Base-by-base conservation (phyloP, 1,140 invertebrate genomes). In the Zaprionus capensis region DNA sequence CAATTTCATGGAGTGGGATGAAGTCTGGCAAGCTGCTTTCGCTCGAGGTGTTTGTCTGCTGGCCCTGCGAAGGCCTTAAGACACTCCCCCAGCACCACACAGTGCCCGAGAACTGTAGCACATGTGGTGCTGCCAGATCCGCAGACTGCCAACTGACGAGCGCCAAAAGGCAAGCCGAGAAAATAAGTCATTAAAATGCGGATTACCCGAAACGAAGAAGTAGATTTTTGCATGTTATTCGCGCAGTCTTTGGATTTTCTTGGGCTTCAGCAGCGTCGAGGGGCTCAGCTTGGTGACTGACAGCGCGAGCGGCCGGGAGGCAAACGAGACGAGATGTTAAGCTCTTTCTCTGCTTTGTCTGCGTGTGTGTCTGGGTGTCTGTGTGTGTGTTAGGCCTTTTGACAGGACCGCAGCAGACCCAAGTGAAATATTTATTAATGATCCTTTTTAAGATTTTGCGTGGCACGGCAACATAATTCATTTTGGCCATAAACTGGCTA, bases 161-260 rank as follows among this genome's bases (percentile, higher is more conserved):
- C 80, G 83, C 72, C 83, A 86, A 83, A 83, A 80, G 83, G 83
- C 84, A 78, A 86, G 66, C 69, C 74, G 68, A 88, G 84, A 90
- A 88, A 87, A 87, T 87, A 87, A 87, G 84, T 87, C 84, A 87
- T 87, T 87, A 87, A 87, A 87, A 88, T 88, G 84, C 84, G 84
- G 84, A 87, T 87, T 87, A 88, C 84, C 85, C 68, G 81, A 84
- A 78, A 85, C 84, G 85, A 84, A 76, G 85, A 87, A 87, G 84
- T 81, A 81, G 85, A 87, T 87, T 87, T 82, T 80, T 87, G 84
- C 81, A 88, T 87, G 81, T 78, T 81, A 78, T 87, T 81, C 80
- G 84, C 73, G 83, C 74, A 76, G 83, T 80, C 72, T 74, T 72
- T 77, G 80, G 56, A 46, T 46, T 46, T 46, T 46, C 41, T 69